Percentiles rank a stretch among this genome's conserved stretches.
Evolutionary conservation across 2,888 invertebrate species (phyloP).

Genomic region (Ditula angustiorana): DNA sequence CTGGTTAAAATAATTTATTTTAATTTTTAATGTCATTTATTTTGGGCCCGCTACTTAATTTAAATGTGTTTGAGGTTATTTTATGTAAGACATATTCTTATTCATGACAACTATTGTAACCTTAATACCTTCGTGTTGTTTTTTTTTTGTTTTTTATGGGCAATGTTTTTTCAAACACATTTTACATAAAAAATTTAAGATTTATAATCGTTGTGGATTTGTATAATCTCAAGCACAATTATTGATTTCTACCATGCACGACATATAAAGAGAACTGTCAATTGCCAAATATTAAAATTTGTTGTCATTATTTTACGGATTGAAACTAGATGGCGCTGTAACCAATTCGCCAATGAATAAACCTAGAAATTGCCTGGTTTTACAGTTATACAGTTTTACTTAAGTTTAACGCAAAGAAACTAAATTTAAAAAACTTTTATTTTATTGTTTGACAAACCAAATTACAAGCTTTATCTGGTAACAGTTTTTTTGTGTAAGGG

Average conservation of each 20-base stretch:
- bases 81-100: not conserved
- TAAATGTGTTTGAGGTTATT: slow-evolving; percentile 23
- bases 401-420: too few relatives aligned
- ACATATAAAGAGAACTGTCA: not conserved
- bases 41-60: slow-evolving; percentile 36
- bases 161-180: too few relatives aligned
- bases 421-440: too few relatives aligned
- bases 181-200: too few relatives aligned
- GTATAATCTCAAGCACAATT: not conserved
- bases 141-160: not conserved
- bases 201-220: too few relatives aligned
- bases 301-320: not conserved
- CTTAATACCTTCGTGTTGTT: too few relatives aligned
- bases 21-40: slow-evolving; percentile 23
- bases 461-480: too few relatives aligned
- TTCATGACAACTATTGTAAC: not conserved
- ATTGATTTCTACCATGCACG: not conserved
- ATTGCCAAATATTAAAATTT: not conserved
- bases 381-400: too few relatives aligned
- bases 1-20: slow-evolving; percentile 38
- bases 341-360: too few relatives aligned
- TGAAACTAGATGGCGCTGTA: not conserved
- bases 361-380: too few relatives aligned
- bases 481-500: too few relatives aligned
- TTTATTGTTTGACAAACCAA: too few relatives aligned